Base-by-base conservation (phyloP, 1,140 invertebrate genomes). In the Telenomus remus region DNA sequence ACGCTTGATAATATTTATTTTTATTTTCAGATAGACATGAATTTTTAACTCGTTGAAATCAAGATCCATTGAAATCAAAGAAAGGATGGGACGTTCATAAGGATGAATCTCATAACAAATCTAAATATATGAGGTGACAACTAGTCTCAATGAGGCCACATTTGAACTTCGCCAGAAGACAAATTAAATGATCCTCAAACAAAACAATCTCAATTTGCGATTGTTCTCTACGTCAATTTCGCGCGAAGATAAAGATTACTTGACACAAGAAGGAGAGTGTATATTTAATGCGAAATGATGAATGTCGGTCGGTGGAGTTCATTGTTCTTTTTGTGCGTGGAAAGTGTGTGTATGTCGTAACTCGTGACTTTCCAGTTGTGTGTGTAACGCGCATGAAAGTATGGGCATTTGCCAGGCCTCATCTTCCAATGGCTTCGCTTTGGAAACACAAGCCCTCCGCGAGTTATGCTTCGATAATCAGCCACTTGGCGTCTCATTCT, bases 391-490 rank as follows among this genome's bases (percentile, higher is more conserved):
- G 61, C 66, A 51, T 49, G 74, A 66, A 76, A 76, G 46, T 27
- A 27, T 63, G 47, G 63, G 68, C 74, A 71, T 71, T 76, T 68
- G 68, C 66, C 66, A 63, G 74, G 66, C 43, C 66, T 76, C 74
- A 42, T 76, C 66, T 76, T 71, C 68, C 37, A 71, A 76, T 55
- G 73, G 73, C 73, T 76, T 76, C 73, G 60, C 73, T 61, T 71
- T 71, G 61, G 73, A 76, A 76, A 71, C 57, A 56, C 46, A 76
- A 70, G 49, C 56, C 73, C 73, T 63, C 57, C 27, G 48, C 44
- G 51, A 54, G 73, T 76, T 66, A 43, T 53, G 73, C 73, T 7
- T 76, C 66, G 73, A 70, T 71, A 63, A 76, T 14, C 66, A 48
- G 4, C 49, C 43, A 39, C 54, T 27, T 27, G 19, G 19, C 19